phyloP scores from a whole-genome alignment of 2,888 invertebrate species.

The Caenorhabditis sp. region DNA sequence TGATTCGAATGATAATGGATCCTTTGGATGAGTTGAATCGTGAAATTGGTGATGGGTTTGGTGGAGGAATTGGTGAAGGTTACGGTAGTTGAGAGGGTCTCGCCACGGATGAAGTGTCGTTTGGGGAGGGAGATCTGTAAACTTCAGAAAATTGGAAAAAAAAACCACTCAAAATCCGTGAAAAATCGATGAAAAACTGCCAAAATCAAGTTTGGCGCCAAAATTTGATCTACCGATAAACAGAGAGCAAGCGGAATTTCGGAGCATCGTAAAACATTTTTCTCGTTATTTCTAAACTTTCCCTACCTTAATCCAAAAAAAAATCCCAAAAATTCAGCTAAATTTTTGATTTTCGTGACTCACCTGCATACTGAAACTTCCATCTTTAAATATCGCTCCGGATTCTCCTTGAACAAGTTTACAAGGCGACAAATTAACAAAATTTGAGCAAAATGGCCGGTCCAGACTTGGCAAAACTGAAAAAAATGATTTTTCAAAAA shows the following conservation, averaged over 20 bases:
- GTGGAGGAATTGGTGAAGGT: constrained; percentile 1
- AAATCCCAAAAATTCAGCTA: too few relatives aligned
- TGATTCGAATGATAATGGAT: not conserved
- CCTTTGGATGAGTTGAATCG: not conserved
- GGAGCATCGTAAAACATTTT: too few relatives aligned
- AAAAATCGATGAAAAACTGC: too few relatives aligned
- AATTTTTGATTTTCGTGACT: too few relatives aligned
- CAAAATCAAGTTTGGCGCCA: too few relatives aligned
- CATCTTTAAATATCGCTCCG: not conserved
- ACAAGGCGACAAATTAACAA: not conserved
- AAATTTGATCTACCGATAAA: too few relatives aligned
- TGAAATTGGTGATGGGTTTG: not conserved
- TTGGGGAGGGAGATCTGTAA: constrained; percentile 1
- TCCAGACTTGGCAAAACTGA: not conserved
- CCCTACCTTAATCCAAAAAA: too few relatives aligned
- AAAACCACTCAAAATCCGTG: too few relatives aligned
- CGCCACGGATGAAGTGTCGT: not conserved
- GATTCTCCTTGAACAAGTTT: not conserved
- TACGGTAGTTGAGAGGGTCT: not conserved
- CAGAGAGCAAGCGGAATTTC: too few relatives aligned
- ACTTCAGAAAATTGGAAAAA: not conserved
- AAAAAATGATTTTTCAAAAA: too few relatives aligned
- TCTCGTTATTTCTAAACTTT: too few relatives aligned
- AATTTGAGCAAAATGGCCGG: not conserved
- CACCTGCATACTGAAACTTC: not conserved